Base-by-base conservation (phyloP, 2,113 vertebrate species). In the Stictonetta naevosa region DNA sequence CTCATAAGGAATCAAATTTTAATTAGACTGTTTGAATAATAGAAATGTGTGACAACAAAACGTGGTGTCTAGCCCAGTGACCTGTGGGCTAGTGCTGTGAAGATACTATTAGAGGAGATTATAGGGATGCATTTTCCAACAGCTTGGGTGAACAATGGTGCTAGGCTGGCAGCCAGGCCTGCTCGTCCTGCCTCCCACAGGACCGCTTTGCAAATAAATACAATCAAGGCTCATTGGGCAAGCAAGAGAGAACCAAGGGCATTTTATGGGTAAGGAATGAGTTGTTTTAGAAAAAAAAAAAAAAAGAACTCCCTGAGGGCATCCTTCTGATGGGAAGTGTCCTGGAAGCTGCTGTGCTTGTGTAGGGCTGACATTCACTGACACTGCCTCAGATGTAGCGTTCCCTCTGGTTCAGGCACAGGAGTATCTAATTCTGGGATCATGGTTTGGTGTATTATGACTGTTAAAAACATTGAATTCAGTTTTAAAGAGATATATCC, bases 311-410 rank as follows among this genome's bases (percentile, higher is more conserved):
- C 8, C 19, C 25, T 42, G 36, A 14, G 23, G 58, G 13, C 20
- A 67, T 25, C 3, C 2, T 55, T 40, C 40, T 78, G 46, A 78
- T 3, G 3, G 6, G 25, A 38, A 25, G 8, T 17, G 6, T 34
- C 8, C 36, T 21, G 20, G 33, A 53, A 78, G 36, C 29, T 77
- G 11, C 5, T 0, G 0, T 56, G 10, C 22, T 74, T 34, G 17
- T 36, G 4, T 22, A 53, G 23, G n/a, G 46, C 10, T 3, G 7
- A 5, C 12, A 25, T 59, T 59, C n/a, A 19, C 28, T 20, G 38
- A 5, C 12, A 50, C 1, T 36, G 17, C 8, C n/a, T 36, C 8
- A 1, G 8, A 33, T 7, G 0, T 0, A 31, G 26, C 8, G 71
- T 87, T 63, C 34, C 25, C 38, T 72, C 14, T 26, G 53, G 42